Conservation (phyloP, 2,113 vertebrate species). For the Xenopus borealis region DNA sequence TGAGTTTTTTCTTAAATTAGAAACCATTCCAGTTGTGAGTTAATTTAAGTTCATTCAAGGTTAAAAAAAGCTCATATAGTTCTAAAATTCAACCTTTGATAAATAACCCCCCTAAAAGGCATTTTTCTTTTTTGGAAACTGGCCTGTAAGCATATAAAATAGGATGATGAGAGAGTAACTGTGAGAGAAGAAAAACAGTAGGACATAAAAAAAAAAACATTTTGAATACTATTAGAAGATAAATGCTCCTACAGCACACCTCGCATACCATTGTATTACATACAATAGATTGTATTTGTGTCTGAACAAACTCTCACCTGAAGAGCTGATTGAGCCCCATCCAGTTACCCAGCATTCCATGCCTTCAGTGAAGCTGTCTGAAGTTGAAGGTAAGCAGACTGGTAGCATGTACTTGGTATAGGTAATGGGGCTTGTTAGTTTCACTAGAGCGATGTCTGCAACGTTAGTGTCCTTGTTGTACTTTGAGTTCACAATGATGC, state of each 20-base stretch:
- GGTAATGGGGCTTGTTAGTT: constrained; percentile 45
- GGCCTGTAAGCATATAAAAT: too few species aligned
- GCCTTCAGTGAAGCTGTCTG: constrained; percentile 1
- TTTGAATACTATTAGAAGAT: too few species aligned
- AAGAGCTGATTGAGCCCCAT: constrained; percentile 53
- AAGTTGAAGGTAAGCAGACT: constrained; percentile 52
- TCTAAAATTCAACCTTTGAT: too few species aligned
- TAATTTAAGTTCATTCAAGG: too few species aligned
- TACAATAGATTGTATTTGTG: not conserved
- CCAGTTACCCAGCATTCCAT: constrained; percentile 53
- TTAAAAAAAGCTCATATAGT: too few species aligned
- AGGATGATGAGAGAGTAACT: too few species aligned
- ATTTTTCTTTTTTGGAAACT: too few species aligned
- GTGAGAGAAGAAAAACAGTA: not conserved
- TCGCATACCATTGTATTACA: too few species aligned
- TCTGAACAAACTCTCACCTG: constrained; percentile 43
- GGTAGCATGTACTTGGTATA: constrained; percentile 53
- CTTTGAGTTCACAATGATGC: not conserved
- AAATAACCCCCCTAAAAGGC: too few species aligned
- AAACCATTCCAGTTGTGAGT: too few species aligned
- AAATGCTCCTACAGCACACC: too few species aligned
- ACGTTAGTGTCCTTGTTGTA: not conserved
- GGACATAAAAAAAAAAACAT: not conserved
- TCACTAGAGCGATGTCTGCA: constrained; percentile 55
- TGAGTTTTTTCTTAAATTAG: too few species aligned